phyloP scores from a whole-genome alignment of 1,140 invertebrate genomes.

The Rhagoletis pomonella region DNA sequence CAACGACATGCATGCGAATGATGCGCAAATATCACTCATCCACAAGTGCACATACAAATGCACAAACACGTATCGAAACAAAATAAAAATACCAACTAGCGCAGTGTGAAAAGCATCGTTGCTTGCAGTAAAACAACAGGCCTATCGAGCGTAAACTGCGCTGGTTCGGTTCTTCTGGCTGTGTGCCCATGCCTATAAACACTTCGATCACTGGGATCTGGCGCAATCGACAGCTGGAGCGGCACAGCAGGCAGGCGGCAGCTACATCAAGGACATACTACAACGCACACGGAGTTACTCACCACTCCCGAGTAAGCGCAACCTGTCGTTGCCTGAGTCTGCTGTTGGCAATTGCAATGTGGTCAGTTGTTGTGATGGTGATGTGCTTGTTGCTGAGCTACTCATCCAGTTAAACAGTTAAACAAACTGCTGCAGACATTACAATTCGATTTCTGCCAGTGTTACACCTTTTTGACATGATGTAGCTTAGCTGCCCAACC shows the following conservation, averaged over 20 bases:
- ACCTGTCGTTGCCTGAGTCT: constrained; percentile 10
- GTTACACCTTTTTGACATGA: constrained; percentile 52
- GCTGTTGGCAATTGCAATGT: not conserved
- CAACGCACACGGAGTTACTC: not conserved
- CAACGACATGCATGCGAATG: constrained; percentile 45
- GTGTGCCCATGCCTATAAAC: not conserved
- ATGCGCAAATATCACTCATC: constrained; percentile 47
- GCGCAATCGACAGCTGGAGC: constrained; percentile 15
- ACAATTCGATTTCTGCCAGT: constrained; percentile 53
- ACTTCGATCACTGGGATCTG: not conserved
- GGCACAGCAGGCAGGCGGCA: constrained; percentile 25
- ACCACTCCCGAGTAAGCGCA: not conserved
- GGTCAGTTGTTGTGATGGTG: not conserved
- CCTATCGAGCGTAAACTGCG: not conserved
- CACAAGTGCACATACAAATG: not conserved
- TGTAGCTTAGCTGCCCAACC: constrained; percentile 28
- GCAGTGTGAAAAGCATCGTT: not conserved
- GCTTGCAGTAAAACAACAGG: not conserved
- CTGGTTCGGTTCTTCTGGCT: not conserved
- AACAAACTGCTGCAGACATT: constrained; percentile 54
- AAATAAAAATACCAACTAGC: not conserved
- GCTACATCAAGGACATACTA: not conserved
- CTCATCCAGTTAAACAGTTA: constrained; percentile 48
- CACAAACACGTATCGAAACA: not conserved
- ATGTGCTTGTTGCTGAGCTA: not conserved